These are phyloP conservation scores for Coenonympha glycerion DNA, from an alignment of 2,888 invertebrate genomes.

Conservation along the genomic window DNA sequence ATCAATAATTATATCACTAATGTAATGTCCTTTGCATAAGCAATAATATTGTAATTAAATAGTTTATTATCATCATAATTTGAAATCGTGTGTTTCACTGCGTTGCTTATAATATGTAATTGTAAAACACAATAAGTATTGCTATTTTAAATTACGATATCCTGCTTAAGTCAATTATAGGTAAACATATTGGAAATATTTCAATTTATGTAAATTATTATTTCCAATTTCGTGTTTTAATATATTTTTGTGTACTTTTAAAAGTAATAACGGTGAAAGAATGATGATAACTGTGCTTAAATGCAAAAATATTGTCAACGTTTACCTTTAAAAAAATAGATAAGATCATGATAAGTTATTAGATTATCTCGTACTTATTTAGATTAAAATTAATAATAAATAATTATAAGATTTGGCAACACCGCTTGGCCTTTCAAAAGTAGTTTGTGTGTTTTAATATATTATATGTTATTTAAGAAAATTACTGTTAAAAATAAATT, in stretches of 20 bases:
- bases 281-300: slow-evolving; percentile 23
- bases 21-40: slow-evolving; percentile 24
- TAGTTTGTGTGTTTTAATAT: slow-evolving; percentile 56
- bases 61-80: slow-evolving; percentile 20
- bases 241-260: slow-evolving; percentile 36
- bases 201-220: slow-evolving; percentile 49
- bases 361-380: slow-evolving; percentile 52
- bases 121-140: not conserved
- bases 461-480: slow-evolving; percentile 50
- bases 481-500: slow-evolving; percentile 33
- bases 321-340: slow-evolving; percentile 35
- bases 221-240: slow-evolving; percentile 27
- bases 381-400: slow-evolving; percentile 22
- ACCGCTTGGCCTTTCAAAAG: slow-evolving; percentile 76
- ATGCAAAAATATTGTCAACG: slow-evolving; percentile 27
- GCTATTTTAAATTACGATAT: slow-evolving; percentile 29
- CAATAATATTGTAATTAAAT: slow-evolving; percentile 31
- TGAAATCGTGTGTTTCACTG: slow-evolving; percentile 9
- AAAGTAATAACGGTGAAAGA: slow-evolving; percentile 28
- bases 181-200: slow-evolving; percentile 48
- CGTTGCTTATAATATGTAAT: slow-evolving; percentile 11
- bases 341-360: slow-evolving; percentile 37
- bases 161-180: slow-evolving; percentile 74
- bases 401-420: slow-evolving; percentile 63
- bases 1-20: slow-evolving; percentile 17